phyloP scores from a whole-genome alignment of 2,888 invertebrate species.

The Sminthurides aquaticus region DNA sequence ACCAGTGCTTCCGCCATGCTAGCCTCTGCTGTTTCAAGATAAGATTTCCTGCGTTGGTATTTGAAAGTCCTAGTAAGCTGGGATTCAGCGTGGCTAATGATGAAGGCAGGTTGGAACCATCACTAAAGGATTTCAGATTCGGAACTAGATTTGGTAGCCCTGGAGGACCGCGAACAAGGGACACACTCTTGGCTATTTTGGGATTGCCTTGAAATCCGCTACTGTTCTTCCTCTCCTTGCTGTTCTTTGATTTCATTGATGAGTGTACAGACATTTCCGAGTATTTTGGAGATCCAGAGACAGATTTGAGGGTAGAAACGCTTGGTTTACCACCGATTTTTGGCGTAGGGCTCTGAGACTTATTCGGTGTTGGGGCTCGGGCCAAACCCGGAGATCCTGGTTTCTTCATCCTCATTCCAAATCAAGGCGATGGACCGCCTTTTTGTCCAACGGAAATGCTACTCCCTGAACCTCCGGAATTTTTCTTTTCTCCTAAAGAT shows the following conservation, averaged over 20 bases:
- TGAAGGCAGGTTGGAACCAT: constrained; percentile 5
- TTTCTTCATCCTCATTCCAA: constrained; percentile 11
- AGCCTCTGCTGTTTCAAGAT: constrained; percentile 5
- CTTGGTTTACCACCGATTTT: constrained; percentile 39
- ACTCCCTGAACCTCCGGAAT: not conserved
- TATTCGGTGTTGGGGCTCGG: constrained; percentile 3
- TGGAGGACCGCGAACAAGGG: constrained; percentile 19
- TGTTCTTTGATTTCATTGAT: constrained; percentile 9
- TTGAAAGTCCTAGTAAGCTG: constrained; percentile 10
- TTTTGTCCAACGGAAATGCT: constrained; percentile 11
- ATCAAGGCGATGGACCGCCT: constrained; percentile 7
- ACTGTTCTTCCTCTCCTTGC: constrained; percentile 14
- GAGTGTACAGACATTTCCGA: not conserved
- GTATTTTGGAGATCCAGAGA: constrained; percentile 27
- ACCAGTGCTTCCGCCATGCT: constrained; percentile 11
- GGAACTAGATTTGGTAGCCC: constrained; percentile 17
- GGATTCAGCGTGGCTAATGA: constrained; percentile 10
- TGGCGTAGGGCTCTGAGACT: constrained; percentile 21
- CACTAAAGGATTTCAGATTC: constrained; percentile 17
- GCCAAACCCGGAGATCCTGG: constrained; percentile 9
- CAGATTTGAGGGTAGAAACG: constrained; percentile 41
- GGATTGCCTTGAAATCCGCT: constrained; percentile 22
- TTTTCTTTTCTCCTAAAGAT: not conserved
- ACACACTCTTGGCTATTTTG: constrained; percentile 33
- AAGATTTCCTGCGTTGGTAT: not conserved